A percentile compares a stretch with the other conserved stretches of the same genome.
Conservation (phyloP, 2,888 invertebrate genomes). For the Eudemis profundana region DNA sequence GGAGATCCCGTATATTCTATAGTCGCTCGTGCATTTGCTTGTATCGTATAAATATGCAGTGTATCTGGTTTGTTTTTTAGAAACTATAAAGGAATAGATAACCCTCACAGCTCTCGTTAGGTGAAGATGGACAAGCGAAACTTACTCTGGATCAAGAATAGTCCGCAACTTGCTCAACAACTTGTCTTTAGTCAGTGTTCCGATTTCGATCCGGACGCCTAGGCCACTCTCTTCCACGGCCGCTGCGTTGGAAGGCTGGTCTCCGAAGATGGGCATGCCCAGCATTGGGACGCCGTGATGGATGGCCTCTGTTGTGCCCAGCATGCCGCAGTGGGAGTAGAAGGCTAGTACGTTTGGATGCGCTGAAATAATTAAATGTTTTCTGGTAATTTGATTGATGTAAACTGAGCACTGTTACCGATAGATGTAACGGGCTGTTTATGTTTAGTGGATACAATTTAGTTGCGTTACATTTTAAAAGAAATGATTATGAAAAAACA, state of each 20-base stretch:
- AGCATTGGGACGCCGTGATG: slow-evolving; percentile 85
- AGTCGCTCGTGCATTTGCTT: too few relatives aligned
- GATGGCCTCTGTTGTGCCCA: slow-evolving; percentile 85
- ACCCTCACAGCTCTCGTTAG: too few relatives aligned
- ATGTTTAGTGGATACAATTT: too few relatives aligned
- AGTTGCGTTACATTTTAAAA: too few relatives aligned
- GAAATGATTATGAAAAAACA: too few relatives aligned
- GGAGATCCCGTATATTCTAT: too few relatives aligned
- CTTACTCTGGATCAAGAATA: slow-evolving; percentile 81
- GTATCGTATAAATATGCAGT: too few relatives aligned
- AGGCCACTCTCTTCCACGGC: slow-evolving; percentile 81
- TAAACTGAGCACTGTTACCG: too few relatives aligned
- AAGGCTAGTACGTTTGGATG: slow-evolving; percentile 83
- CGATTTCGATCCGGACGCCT: slow-evolving; percentile 74
- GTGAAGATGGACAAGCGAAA: slow-evolving; percentile 30
- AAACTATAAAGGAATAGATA: not conserved
- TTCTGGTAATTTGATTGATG: too few relatives aligned
- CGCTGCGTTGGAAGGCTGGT: slow-evolving; percentile 84
- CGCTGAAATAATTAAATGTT: slow-evolving; percentile 58
- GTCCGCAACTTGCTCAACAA: slow-evolving; percentile 77
- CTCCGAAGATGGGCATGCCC: slow-evolving; percentile 86
- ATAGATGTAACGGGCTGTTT: too few relatives aligned
- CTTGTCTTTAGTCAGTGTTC: slow-evolving; percentile 76
- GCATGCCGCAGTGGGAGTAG: slow-evolving; percentile 84
- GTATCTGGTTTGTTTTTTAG: too few relatives aligned